Percentiles rank a stretch among this genome's conserved stretches.
Evolutionary conservation across 1,140 invertebrate genomes (phyloP).

Genomic region (Yoshiicerus persimilis): DNA sequence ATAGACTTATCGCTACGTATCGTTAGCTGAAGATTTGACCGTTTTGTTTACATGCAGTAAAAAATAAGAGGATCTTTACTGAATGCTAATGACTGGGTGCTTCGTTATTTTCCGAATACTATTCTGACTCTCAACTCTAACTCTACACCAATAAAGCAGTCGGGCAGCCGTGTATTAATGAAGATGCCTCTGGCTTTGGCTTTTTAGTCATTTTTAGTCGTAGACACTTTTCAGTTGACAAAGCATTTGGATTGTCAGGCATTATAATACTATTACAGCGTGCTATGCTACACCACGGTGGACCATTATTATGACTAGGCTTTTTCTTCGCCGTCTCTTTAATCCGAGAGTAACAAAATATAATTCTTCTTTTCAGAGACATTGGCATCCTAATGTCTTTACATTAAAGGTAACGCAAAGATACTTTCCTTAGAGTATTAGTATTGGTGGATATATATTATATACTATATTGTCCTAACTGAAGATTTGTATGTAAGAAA

Average conservation of each 20-base stretch:
- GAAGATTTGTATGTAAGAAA: too few species aligned
- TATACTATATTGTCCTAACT: too few species aligned
- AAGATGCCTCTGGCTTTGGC: not conserved
- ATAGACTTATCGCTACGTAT: not conserved
- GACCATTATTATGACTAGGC: not conserved
- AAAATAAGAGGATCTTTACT: not conserved
- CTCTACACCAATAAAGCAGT: not conserved
- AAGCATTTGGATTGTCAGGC: not conserved
- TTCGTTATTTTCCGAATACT: not conserved
- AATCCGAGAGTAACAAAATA: not conserved
- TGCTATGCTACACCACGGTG: not conserved
- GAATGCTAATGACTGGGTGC: slow-evolving; percentile 7
- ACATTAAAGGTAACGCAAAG: not conserved
- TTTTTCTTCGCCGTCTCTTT: not conserved
- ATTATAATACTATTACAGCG: too few species aligned
- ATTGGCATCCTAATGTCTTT: not conserved
- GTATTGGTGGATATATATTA: too few species aligned
- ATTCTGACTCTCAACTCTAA: not conserved
- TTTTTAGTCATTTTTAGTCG: not conserved
- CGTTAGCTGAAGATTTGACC: not conserved
- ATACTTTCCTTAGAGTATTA: not conserved
- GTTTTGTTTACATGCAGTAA: not conserved
- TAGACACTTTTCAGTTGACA: not conserved
- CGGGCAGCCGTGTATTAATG: not conserved
- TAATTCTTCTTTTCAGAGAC: not conserved